Base-by-base conservation (phyloP, 2,888 invertebrate genomes). In the Harpalus rufipes region DNA sequence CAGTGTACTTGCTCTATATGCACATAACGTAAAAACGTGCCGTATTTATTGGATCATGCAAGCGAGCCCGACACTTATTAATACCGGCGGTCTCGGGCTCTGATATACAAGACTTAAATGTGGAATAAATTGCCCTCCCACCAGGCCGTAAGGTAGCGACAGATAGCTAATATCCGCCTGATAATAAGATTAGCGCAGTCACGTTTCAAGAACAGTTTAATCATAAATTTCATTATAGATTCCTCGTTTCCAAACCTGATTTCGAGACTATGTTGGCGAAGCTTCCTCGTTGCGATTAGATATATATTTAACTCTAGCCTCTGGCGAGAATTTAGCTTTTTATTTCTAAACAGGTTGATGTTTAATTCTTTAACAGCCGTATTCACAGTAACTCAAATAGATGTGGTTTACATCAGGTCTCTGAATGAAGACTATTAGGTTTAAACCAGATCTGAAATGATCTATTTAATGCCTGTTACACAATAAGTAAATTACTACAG, bases 61-160 rank as follows among this genome's bases (percentile, higher is more conserved):
- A 58, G 72, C 74, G 56, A 21, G 61, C 39, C 56, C 83, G 83
- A 83, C 83, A 83, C 74, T 83, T 83, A 83, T 83, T 83, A 83
- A 83, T 83, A 83, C 83, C 56, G 78, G 76, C 72, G 44, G 82
- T 76, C 86, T 85, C 86, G 86, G 87, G 86, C 86, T 83, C 86
- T 87, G 86, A 87, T 74, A 41, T 61, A 63, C 72, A 74, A 74
- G 72, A 74, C 72, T 74, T 74, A 74, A 81, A 81, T 72, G 78
- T 65, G 78, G 84, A 44, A 76, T 84, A 78, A 63, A 78, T 84
- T 78, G 84, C 63, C 84, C 84, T 84, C 84, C 84, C 78, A 84
- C 84, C 65, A 84, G 65, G 78, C 44, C 7, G 32, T 8, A 39
- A 51, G 78, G 63, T 84, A 84, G 65, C 84, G 63, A 84, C 68